Conservation (phyloP, 92 coral and sea anemone genomes). For the Parazoanthus darwini region DNA sequence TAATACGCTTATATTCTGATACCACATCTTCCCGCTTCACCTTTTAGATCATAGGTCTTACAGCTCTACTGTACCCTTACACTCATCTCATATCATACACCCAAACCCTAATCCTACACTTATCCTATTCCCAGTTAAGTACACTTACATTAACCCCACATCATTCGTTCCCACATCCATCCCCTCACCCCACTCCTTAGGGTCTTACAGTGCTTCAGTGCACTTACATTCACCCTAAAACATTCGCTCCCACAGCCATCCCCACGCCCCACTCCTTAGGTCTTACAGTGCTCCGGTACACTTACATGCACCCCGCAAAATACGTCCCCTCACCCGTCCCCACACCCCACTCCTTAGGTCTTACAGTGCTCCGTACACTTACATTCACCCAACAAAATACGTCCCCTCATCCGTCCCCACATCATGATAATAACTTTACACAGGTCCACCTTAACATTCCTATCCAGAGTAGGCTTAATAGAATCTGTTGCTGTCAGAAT, state of each 20-base stretch:
- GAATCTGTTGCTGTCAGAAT: constrained; percentile 67
- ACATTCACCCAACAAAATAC: not conserved
- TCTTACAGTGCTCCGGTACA: not conserved
- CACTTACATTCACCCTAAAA: not conserved
- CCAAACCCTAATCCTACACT: too few relatives aligned
- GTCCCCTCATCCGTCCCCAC: not conserved
- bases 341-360: not conserved
- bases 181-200: not conserved
- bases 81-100: not conserved
- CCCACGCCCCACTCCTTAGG: not conserved
- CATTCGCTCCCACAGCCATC: not conserved
- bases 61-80: not conserved
- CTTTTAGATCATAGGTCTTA: not conserved
- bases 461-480: constrained; percentile 75
- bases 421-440: not conserved
- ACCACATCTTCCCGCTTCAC: not conserved
- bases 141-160: too few relatives aligned
- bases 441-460: constrained; percentile 62
- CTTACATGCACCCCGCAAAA: not conserved
- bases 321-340: not conserved
- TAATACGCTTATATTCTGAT: too few relatives aligned
- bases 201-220: not conserved
- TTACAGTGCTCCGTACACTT: not conserved
- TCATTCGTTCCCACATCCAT: too few relatives aligned
- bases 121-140: too few relatives aligned